Conservation (phyloP, 92 coral and sea anemone species). For the Zoanthus solanderi region DNA sequence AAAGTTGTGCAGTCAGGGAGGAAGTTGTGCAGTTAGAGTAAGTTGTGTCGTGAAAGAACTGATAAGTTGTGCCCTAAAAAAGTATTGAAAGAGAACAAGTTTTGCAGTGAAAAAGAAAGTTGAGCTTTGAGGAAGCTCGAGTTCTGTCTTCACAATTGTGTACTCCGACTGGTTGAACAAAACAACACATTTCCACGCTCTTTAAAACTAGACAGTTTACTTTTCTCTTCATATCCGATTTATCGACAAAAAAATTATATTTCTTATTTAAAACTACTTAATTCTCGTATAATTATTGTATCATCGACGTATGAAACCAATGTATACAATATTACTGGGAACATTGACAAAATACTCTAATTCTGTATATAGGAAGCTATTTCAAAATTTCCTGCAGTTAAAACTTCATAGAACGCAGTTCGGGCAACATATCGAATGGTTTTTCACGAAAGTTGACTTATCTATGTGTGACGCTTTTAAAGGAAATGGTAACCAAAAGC, state of each 20-base stretch:
- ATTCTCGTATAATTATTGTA: not conserved
- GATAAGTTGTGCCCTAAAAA: not conserved
- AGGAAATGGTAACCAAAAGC: not conserved
- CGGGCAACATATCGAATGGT: not conserved
- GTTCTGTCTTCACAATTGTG: not conserved
- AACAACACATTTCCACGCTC: not conserved
- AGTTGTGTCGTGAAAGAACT: not conserved
- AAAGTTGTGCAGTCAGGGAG: not conserved
- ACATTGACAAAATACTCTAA: conserved; percentile 17
- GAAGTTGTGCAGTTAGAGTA: not conserved
- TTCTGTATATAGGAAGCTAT: conserved; percentile 8
- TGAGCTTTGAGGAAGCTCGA: not conserved
- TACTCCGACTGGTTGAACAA: not conserved
- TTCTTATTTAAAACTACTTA: conserved; percentile 32
- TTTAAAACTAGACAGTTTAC: not conserved
- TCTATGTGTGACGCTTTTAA: not conserved
- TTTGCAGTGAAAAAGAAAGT: not conserved
- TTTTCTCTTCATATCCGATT: conserved; percentile 4
- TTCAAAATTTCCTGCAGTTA: not conserved
- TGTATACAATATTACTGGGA: conserved; percentile 16
- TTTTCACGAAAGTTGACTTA: not conserved
- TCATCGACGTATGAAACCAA: not conserved
- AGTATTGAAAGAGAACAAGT: not conserved
- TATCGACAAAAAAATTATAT: conserved; percentile 4
- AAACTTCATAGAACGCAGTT: not conserved